Evolutionary conservation across 2,888 invertebrate species (phyloP).

Genomic region (Drosophila nr. perissopoda): DNA sequence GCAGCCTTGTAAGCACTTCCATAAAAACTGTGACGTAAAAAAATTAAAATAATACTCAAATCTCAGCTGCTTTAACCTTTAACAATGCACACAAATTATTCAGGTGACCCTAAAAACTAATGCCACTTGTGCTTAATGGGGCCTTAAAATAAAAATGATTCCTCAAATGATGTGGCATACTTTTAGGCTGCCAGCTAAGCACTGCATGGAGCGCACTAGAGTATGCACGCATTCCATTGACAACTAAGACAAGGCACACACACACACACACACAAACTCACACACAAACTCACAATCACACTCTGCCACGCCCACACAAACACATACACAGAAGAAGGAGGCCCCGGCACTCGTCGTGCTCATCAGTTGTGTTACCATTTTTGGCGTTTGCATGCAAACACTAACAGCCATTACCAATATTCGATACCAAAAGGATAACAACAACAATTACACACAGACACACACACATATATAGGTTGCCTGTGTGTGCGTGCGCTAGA

Average conservation of each 20-base stretch:
- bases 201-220: constrained; percentile 29
- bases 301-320: constrained; percentile 28
- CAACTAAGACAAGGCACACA: constrained; percentile 13
- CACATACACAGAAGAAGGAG: constrained; percentile 1
- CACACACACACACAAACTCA: background rate
- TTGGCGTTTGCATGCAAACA: constrained; percentile 77
- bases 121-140: constrained; percentile 3
- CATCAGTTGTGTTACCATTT: constrained; percentile 58
- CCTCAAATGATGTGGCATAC: constrained; percentile 43
- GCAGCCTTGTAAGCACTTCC: too few relatives aligned
- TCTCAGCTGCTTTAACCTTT: constrained; percentile 21
- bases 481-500: constrained; percentile 67
- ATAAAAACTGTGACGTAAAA: background rate
- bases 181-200: constrained; percentile 33
- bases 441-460: constrained; percentile 45
- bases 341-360: constrained; percentile 30
- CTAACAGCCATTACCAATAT: constrained; percentile 76
- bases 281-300: background rate
- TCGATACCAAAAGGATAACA: constrained; percentile 70
- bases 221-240: constrained; percentile 42
- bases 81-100: constrained; percentile 15
- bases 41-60: constrained; percentile 4
- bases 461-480: constrained; percentile 19
- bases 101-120: constrained; percentile 22
- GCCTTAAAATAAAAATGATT: constrained; percentile 29